phyloP scores from a whole-genome alignment of 2,797 vertebrate genomes.

The Vultur gryphus region DNA sequence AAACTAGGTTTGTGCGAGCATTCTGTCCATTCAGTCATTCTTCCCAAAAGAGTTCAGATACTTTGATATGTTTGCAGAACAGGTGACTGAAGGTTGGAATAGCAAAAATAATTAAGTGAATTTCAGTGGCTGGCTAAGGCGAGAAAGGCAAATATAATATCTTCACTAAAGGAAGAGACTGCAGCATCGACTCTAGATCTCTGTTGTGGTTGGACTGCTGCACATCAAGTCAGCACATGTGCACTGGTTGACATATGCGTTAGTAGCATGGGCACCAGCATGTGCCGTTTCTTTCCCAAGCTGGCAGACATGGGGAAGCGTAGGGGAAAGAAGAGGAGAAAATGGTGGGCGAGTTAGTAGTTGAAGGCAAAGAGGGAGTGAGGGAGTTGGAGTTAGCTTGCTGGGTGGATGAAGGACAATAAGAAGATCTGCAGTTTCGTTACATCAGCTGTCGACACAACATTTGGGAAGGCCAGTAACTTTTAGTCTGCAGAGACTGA shows the following conservation, averaged over 20 bases:
- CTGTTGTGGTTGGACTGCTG: neutral
- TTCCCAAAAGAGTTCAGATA: neutral
- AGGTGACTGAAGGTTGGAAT: neutral
- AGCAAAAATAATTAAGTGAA: neutral
- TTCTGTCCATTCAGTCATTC: neutral
- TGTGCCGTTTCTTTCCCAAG: rapidly evolving
- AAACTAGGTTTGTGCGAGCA: neutral
- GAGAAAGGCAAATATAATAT: neutral
- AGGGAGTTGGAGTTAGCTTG: neutral
- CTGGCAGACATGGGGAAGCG: rapidly evolving
- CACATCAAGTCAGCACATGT: rapidly evolving
- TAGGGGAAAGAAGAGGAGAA: neutral
- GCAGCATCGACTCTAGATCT: neutral
- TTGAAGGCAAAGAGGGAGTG: neutral
- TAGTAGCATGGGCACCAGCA: neutral
- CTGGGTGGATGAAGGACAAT: neutral
- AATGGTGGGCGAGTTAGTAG: neutral
- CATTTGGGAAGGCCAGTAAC: neutral
- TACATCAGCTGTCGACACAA: neutral
- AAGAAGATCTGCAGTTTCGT: neutral
- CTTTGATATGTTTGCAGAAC: neutral
- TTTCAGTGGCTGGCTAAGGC: neutral
- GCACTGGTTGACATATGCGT: rapidly evolving
- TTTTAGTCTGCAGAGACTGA: neutral
- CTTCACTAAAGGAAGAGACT: neutral